Conservation (phyloP, 1,140 invertebrate species). For the Drosophila subobscura region DNA sequence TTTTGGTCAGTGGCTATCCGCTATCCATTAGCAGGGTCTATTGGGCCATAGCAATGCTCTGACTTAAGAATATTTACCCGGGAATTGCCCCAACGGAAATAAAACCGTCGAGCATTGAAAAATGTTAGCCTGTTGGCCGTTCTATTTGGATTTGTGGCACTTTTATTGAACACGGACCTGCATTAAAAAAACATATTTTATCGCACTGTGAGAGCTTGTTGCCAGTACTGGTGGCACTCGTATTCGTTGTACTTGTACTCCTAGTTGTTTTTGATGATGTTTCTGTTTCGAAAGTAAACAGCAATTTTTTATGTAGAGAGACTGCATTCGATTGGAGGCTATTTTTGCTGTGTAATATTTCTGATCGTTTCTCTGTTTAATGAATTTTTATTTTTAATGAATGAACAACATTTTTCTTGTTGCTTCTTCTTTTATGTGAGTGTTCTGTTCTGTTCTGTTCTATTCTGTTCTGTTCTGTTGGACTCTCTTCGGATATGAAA, state of each 20-base stretch:
- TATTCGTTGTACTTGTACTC: neutral
- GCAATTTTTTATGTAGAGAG: slow-evolving; percentile 18
- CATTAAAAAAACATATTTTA: slow-evolving; percentile 79
- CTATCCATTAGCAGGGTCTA: slow-evolving; percentile 9
- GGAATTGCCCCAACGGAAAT: slow-evolving; percentile 1
- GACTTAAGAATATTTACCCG: too few species aligned
- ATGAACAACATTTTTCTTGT: slow-evolving; percentile 76
- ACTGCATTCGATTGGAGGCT: slow-evolving; percentile 42
- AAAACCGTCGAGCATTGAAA: neutral
- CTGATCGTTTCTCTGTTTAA: slow-evolving; percentile 62
- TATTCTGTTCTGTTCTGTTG: slow-evolving; percentile 12
- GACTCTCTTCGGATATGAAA: slow-evolving; percentile 58
- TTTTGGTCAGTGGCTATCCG: slow-evolving; percentile 8
- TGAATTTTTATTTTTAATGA: slow-evolving; percentile 80
- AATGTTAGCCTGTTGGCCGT: slow-evolving; percentile 3
- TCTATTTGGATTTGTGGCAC: slow-evolving; percentile 59
- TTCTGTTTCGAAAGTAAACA: slow-evolving; percentile 49
- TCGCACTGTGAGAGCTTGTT: slow-evolving; percentile 46
- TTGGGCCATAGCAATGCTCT: neutral
- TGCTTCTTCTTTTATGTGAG: slow-evolving; percentile 22
- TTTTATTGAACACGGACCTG: slow-evolving; percentile 67
- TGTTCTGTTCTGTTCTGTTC: slow-evolving; percentile 16
- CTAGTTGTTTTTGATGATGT: slow-evolving; percentile 26
- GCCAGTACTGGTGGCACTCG: neutral
- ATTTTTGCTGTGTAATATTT: slow-evolving; percentile 53